Evolutionary conservation across 2,113 vertebrate species (phyloP).

Genomic region (Columbina picui): DNA sequence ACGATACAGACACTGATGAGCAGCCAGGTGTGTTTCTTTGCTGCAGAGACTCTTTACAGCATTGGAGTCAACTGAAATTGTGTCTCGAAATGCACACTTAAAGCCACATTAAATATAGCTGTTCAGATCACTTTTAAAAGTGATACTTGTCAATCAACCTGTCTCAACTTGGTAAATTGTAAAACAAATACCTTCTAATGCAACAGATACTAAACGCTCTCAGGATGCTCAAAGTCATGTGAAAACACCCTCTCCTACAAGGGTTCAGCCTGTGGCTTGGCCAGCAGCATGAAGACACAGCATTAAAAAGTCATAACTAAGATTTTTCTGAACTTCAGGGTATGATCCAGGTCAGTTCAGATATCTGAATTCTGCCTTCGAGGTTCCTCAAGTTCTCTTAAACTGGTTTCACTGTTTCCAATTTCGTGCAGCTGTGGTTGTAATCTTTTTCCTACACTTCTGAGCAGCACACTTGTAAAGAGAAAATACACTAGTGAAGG

Average conservation of each 20-base stretch:
- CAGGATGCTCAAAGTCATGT: background rate
- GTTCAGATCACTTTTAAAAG: background rate
- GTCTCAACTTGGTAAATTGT: background rate
- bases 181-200: background rate
- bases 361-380: background rate
- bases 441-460: background rate
- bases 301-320: background rate
- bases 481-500: background rate
- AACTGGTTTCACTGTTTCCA: background rate
- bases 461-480: background rate
- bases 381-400: background rate
- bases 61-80: background rate
- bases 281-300: background rate
- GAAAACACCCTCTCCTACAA: background rate
- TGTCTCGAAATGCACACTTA: background rate
- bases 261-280: background rate
- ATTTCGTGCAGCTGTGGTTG: background rate
- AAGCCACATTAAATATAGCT: background rate
- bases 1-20: fast-evolving
- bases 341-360: background rate
- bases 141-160: background rate
- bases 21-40: background rate
- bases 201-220: background rate
- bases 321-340: background rate
- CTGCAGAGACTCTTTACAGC: background rate